Evolutionary conservation across 2,113 vertebrate species (phyloP), one percentile per base, ranked within the genome.

Genomic region (Corydoras sp.): DNA sequence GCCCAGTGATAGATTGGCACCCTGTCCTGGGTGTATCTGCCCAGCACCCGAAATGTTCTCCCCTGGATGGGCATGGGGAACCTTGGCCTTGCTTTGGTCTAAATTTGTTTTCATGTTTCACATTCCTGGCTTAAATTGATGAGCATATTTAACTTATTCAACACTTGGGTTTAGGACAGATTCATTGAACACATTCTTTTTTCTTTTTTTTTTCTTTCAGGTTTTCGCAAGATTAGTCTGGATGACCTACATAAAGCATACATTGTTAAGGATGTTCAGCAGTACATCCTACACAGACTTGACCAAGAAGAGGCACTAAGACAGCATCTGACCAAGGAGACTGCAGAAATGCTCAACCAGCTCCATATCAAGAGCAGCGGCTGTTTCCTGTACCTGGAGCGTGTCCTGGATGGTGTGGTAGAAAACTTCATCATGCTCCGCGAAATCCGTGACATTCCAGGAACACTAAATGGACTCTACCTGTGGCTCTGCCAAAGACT

Each of bases 401-500:
- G 95, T 0, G 97, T 99, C 76, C 88, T 99, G 30, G 97, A 99
- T 54, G 97, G 97, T 10, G 97, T 99, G 3, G 97, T 98, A 62
- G 97, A 99, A 85, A 98, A 91, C 72, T 98, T 97, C 58, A 97
- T 99, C 77, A 97, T 96, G 96, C 83, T 99, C 11, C 88, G 96
- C 3, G 97, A 99, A 85, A 97, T 99, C 77, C 94, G 97, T 0
- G 97, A 99, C 82, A 99, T 99, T 82, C 97, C 97, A 0, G 97
- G 97, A 59, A 99, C 97, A 0, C 88, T 99, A 31, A 99, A 99
- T 0, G 97, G 97, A 71, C 93, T 99, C 0, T 99, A 98, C 78
- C 91, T 99, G 77, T 99, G 97, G 97, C 93, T 99, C n/a, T 99
- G 97, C 81, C 97, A 99, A 80, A 92, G 97, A 80, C 93, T 99